phyloP scores from a whole-genome alignment of 2,888 invertebrate species.

The Pachymerium ferrugineum region DNA sequence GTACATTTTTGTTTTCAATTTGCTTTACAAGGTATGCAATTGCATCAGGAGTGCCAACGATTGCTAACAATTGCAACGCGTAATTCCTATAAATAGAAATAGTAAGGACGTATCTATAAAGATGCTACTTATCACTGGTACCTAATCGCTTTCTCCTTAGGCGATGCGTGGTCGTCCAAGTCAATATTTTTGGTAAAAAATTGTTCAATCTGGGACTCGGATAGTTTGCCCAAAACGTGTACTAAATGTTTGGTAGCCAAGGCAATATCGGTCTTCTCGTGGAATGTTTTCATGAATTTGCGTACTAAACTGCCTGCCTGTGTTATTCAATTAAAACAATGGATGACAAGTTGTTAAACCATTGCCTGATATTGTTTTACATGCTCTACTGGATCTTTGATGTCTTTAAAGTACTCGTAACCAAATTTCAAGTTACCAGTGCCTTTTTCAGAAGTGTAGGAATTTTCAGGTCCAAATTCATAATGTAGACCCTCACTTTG shows the following conservation, averaged over 20 bases:
- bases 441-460: too few species aligned
- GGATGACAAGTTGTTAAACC: too few species aligned
- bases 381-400: too few species aligned
- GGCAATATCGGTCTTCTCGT: background rate
- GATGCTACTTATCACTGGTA: too few species aligned
- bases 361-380: too few species aligned
- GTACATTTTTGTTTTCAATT: background rate
- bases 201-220: background rate
- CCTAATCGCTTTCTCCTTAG: background rate
- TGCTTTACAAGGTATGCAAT: slow-evolving; percentile 17
- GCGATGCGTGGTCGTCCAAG: background rate
- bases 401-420: too few species aligned
- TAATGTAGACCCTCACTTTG: background rate
- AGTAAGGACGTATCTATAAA: too few species aligned
- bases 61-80: slow-evolving; percentile 11
- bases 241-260: background rate
- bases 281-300: too few species aligned
- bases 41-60: slow-evolving; percentile 34
- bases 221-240: background rate
- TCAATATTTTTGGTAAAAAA: background rate
- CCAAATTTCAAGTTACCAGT: too few species aligned
- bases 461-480: background rate
- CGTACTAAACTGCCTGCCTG: too few species aligned
- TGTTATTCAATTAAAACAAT: too few species aligned
- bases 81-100: background rate